phyloP scores from a whole-genome alignment of 2,113 vertebrate species.

The Gulo gulo region DNA sequence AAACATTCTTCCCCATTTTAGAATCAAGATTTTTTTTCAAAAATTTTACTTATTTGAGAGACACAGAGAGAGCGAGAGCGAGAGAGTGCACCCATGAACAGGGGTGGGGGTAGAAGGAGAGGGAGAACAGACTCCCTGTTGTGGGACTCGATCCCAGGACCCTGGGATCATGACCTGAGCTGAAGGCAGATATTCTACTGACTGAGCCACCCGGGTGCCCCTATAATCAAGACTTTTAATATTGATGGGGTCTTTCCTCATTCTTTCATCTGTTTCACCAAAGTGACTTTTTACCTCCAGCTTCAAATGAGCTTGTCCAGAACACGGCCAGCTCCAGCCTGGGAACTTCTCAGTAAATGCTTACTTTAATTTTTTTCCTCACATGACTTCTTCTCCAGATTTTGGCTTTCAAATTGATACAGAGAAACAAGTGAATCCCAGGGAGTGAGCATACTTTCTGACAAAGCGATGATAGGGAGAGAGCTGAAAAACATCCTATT shows the following conservation, averaged over 20 bases:
- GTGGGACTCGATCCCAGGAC: too few relatives aligned
- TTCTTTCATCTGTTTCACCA: not conserved
- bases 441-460: not conserved
- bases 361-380: not conserved
- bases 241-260: not conserved
- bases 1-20: not conserved
- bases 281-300: not conserved
- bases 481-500: not conserved
- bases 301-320: not conserved
- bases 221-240: not conserved
- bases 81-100: too few relatives aligned
- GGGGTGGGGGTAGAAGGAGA: too few relatives aligned
- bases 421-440: not conserved
- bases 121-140: too few relatives aligned
- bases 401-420: not conserved
- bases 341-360: not conserved
- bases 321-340: not conserved
- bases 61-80: too few relatives aligned
- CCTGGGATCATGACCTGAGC: too few relatives aligned
- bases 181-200: too few relatives aligned
- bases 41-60: too few relatives aligned
- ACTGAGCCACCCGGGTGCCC: too few relatives aligned
- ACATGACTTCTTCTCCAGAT: slow-evolving; percentile 12
- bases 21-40: not conserved
- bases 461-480: not conserved